A percentile compares a stretch with the other conserved stretches of the same genome.
phyloP scores from a whole-genome alignment of 30 jellyfish, hydroid and myxozoan genomes.

The Aurelia coerulea region DNA sequence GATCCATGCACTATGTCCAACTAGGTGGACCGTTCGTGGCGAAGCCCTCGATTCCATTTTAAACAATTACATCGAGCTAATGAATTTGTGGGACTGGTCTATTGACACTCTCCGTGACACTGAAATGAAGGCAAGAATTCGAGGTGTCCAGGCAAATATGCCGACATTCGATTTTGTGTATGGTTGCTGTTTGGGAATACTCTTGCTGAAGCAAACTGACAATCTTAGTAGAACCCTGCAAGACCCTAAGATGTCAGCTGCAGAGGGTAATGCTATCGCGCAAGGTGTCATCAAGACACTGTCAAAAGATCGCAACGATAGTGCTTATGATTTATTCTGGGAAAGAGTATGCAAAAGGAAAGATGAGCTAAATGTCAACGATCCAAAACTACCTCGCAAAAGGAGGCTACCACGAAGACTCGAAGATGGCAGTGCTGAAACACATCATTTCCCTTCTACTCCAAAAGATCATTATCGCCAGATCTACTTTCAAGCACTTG shows the following conservation, averaged over 20 bases:
- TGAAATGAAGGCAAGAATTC: slow-evolving; percentile 43
- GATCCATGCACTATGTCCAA: slow-evolving; percentile 48
- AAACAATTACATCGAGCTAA: slow-evolving; percentile 40
- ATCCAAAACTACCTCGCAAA: slow-evolving; percentile 80
- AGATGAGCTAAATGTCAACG: slow-evolving; percentile 71
- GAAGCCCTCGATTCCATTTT: slow-evolving; percentile 67
- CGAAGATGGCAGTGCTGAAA: slow-evolving; percentile 57
- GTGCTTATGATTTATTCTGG: slow-evolving; percentile 53
- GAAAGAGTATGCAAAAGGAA: too few relatives aligned
- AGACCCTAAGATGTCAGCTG: slow-evolving; percentile 59
- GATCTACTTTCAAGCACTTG: slow-evolving; percentile 54
- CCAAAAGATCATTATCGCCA: slow-evolving; percentile 61
- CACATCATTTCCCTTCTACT: slow-evolving; percentile 70
- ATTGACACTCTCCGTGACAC: slow-evolving; percentile 40
- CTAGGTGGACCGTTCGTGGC: slow-evolving; percentile 69
- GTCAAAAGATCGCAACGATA: slow-evolving; percentile 35
- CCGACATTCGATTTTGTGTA: slow-evolving; percentile 56
- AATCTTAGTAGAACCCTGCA: slow-evolving; percentile 34
- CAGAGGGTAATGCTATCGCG: slow-evolving; percentile 38
- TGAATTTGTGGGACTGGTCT: slow-evolving; percentile 69
- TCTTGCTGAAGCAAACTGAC: slow-evolving; percentile 48
- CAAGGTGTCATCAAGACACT: slow-evolving; percentile 57
- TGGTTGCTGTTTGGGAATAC: slow-evolving; percentile 35
- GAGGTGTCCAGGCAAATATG: slow-evolving; percentile 58
- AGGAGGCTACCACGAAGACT: slow-evolving; percentile 69